phyloP scores from a whole-genome alignment of 2,888 invertebrate genomes.

The Agrypnus murinus region DNA sequence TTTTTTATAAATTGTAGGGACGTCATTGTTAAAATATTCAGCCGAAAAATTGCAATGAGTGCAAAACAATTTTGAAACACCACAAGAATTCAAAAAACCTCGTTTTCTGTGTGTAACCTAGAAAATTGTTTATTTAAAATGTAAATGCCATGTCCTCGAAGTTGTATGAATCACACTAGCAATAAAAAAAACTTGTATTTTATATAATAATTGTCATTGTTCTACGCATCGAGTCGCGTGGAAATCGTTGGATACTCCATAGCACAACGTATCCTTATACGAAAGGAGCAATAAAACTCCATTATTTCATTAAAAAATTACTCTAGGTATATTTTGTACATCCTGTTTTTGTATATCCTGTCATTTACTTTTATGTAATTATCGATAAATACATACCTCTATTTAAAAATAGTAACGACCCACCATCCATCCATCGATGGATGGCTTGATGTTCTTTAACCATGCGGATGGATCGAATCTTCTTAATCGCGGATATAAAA shows the following conservation, averaged over 20 bases:
- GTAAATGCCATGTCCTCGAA: constrained; percentile 28
- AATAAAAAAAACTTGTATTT: constrained; percentile 33
- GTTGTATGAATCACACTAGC: constrained; percentile 30
- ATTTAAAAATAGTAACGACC: background rate
- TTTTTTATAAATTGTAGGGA: too few species aligned
- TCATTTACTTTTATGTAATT: constrained; percentile 20
- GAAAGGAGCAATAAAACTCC: constrained; percentile 12
- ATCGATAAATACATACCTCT: constrained; percentile 19
- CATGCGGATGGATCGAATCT: constrained; percentile 12
- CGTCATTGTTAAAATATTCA: too few species aligned
- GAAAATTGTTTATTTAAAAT: constrained; percentile 18
- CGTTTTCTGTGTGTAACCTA: constrained; percentile 3
- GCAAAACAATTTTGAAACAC: too few species aligned
- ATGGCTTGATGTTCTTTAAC: background rate
- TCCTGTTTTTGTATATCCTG: constrained; percentile 30
- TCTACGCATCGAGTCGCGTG: constrained; percentile 23
- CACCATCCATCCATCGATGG: too few species aligned
- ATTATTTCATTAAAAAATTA: constrained; percentile 23
- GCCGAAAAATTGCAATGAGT: too few species aligned
- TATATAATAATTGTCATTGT: constrained; percentile 38
- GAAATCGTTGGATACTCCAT: constrained; percentile 6
- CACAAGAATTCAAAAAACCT: constrained; percentile 1
- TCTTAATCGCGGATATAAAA: background rate
- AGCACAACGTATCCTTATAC: background rate
- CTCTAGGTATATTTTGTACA: constrained; percentile 16